Evolutionary conservation across 2,113 vertebrate genomes (phyloP), one percentile per base, ranked within the genome.

Genomic region (Donacobius atricapilla): DNA sequence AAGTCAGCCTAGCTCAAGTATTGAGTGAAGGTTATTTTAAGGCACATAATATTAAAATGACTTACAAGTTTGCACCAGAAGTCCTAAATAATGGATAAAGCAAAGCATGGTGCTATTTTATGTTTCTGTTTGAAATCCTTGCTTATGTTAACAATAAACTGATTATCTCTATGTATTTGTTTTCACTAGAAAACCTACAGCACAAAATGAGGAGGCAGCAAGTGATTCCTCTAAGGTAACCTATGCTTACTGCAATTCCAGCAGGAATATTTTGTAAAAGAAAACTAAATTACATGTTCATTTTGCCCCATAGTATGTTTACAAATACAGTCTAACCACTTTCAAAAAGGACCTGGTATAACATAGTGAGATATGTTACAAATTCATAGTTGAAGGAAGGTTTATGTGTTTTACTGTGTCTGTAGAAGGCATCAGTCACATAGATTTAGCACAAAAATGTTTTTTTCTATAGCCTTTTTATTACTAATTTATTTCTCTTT

Each of bases 141-240:
- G 53, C 24, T 63, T 79, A 75, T 0, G 0, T 88, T 76, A 72
- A 57, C 18, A 93, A 33, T 71, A 83, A 93, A 71, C 14, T 57
- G n/a, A 50, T 92, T 48, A 22, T 83, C 76, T 94, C 16, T 53
- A 9, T 85, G 22, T 50, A 37, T 87, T 85, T 93, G 17, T 88
- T 91, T 94, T 88, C 37, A 44, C 40, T 89, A 98, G 95, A 93
- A 97, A 95, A 95, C 19, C 84, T 93, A 76, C 96, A 89, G 77
- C 84, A 94, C 95, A 96, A 96, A 96, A 90, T 28, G 31, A 95
- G 68, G 84, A 70, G 53, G 58, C 60, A 92, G 37, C 83, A 63
- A 27, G 60, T 77, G 93, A 95, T 27, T 76, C 81, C 71, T 94
- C 65, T 85, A 96, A 98, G 98, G 98, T 98, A 98, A 97, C 33